Evolutionary conservation across 2,888 invertebrate genomes (phyloP).

Genomic region (Zaprionus lineosus): DNA sequence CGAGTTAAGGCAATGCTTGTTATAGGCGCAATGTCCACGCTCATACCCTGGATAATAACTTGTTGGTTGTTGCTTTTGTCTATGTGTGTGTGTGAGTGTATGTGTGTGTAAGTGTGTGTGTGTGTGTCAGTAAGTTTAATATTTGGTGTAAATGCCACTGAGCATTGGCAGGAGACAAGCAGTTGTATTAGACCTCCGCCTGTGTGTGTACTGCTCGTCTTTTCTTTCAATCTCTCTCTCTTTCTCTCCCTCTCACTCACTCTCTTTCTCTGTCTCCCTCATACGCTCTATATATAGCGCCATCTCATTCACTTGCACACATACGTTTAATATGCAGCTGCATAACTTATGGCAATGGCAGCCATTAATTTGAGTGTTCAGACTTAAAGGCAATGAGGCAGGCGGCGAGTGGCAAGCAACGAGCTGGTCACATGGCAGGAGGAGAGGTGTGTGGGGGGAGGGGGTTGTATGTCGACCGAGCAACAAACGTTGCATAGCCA

Average conservation of each 20-base stretch:
- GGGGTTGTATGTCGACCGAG: too few species aligned
- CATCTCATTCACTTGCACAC: conserved; percentile 24
- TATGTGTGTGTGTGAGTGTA: conserved; percentile 6
- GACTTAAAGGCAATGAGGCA: conserved; percentile 7
- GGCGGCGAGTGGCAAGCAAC: not conserved
- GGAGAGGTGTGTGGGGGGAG: not conserved
- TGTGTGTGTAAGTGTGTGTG: conserved; percentile 19
- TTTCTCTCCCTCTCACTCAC: not conserved
- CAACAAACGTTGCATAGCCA: conserved; percentile 68
- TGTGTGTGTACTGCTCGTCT: not conserved
- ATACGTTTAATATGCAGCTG: conserved; percentile 72
- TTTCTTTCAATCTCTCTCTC: conserved; percentile 6
- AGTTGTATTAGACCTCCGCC: not conserved
- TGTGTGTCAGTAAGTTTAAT: conserved; percentile 46
- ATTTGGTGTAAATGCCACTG: conserved; percentile 76
- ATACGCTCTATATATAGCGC: too few species aligned
- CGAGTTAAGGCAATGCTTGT: too few species aligned
- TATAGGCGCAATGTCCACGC: not conserved
- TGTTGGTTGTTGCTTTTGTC: conserved; percentile 21
- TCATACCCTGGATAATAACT: conserved; percentile 12
- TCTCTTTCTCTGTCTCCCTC: too few species aligned
- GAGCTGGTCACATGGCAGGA: not conserved
- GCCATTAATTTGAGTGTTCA: conserved; percentile 71
- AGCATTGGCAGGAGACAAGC: conserved; percentile 47
- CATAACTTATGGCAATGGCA: conserved; percentile 73